phyloP scores from a whole-genome alignment of 2,888 invertebrate genomes.

The Xanthia icteritia region DNA sequence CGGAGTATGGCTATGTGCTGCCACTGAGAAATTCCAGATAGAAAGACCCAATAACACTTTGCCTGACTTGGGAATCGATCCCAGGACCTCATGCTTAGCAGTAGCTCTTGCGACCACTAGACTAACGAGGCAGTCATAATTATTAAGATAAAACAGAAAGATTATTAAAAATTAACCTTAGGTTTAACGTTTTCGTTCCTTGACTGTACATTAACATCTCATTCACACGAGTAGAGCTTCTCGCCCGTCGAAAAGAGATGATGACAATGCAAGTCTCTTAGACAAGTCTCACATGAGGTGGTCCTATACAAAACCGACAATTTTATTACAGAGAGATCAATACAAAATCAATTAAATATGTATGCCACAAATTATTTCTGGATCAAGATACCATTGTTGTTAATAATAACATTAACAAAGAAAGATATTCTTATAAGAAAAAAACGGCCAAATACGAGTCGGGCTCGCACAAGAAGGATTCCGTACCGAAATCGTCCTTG shows the following conservation, averaged over 20 bases:
- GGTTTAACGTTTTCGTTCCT: neutral
- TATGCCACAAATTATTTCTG: slow-evolving; percentile 23
- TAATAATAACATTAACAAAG: slow-evolving; percentile 23
- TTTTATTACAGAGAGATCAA: neutral
- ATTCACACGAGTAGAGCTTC: neutral
- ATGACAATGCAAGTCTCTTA: neutral
- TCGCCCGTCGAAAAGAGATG: neutral
- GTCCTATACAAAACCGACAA: neutral
- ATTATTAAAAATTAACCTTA: too few relatives aligned
- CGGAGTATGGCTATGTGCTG: too few relatives aligned
- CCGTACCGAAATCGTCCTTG: too few relatives aligned
- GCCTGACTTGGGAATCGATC: too few relatives aligned
- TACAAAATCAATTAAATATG: slow-evolving; percentile 19
- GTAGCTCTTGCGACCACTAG: too few relatives aligned
- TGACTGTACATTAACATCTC: neutral
- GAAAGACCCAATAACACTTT: too few relatives aligned
- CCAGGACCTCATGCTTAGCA: too few relatives aligned
- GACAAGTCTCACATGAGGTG: neutral
- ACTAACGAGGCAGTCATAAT: too few relatives aligned
- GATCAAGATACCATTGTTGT: slow-evolving; percentile 32
- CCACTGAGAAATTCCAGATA: too few relatives aligned
- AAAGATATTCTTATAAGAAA: neutral
- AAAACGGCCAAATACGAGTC: too few relatives aligned
- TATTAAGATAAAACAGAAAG: too few relatives aligned
- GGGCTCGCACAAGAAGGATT: too few relatives aligned